Conservation (phyloP, 2,888 invertebrate genomes). For the Suillia variegata region DNA sequence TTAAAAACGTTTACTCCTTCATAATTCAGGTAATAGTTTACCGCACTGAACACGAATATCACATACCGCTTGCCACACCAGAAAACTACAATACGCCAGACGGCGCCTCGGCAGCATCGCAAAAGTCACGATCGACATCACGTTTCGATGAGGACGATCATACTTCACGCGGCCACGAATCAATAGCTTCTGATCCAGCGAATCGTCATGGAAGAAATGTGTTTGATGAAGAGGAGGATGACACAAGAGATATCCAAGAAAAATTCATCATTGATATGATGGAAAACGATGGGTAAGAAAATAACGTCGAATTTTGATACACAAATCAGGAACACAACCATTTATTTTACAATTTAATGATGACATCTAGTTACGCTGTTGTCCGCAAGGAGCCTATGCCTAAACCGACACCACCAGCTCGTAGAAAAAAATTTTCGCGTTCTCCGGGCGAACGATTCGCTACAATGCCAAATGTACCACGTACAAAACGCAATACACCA, state of each 20-base stretch:
- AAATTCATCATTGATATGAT: constrained; percentile 59
- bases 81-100: constrained; percentile 62
- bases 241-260: constrained; percentile 39
- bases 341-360: too few species aligned
- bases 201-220: constrained; percentile 24
- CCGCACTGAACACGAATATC: constrained; percentile 71
- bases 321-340: constrained; percentile 3
- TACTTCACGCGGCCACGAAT: constrained; percentile 74
- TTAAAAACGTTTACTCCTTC: neutral
- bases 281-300: constrained; percentile 59
- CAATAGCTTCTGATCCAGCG: constrained; percentile 65
- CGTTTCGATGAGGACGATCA: constrained; percentile 70
- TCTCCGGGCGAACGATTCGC: constrained; percentile 71
- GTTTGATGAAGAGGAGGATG: constrained; percentile 32
- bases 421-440: constrained; percentile 65
- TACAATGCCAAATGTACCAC: constrained; percentile 68
- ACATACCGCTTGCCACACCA: constrained; percentile 65
- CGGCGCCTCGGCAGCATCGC: constrained; percentile 66
- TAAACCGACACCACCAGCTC: constrained; percentile 68
- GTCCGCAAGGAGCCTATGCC: constrained; percentile 74
- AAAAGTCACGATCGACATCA: constrained; percentile 65
- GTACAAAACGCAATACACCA: constrained; percentile 54
- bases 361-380: constrained; percentile 77
- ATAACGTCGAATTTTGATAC: neutral
- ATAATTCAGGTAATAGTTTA: constrained; percentile 68